Base-by-base conservation (phyloP, 2,113 vertebrate species). In the Clarias batrachus region DNA sequence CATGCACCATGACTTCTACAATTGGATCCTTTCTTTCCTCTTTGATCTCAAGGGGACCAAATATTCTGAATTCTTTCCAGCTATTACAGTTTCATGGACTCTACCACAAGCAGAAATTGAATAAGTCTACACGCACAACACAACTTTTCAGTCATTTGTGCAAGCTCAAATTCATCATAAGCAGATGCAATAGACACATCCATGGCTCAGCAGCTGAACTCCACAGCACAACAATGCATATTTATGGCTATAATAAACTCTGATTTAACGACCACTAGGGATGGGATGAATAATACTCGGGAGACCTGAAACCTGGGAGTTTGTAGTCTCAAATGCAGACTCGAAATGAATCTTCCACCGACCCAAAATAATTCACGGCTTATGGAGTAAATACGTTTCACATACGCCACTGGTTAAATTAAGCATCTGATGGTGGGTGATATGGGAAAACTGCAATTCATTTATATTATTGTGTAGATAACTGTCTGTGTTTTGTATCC, bases 181-280 rank as follows among this genome's bases (percentile, higher is more conserved):
- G 7, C 17, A 30, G 3, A 27, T 0, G 1, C 14, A 68, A 83
- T 52, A 68, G 62, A 48, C 27, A 48, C 6, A 37, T 71, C 68
- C 54, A 37, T 59, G 54, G 54, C 21, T 60, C n/a, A 41, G 41
- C 11, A 19, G 17, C 68, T 68, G 19, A 52, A 27, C 41, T 52
- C 16, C 41, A 68, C 11, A 9, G 48, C 48, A 25, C 54, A 73
- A 2, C 82, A 84, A 13, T 27, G 7, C 41, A 37, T n/a, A 48
- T 84, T 84, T 84, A 62, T 74, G 56, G 57, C 27, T 84, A n/a
- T 48, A 84, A 60, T 84, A 84, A 84, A 54, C 13, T 84, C 27
- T 73, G 16, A 84, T 59, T 62, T 71, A 76, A 27, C 14, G 37
- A 17, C 81, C 63, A 82, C 25, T 56, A 56, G 81, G 30, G 41